These are phyloP conservation scores for Acanthosepion esculentum DNA, from an alignment of 2,888 invertebrate species.

Conservation along the genomic window DNA sequence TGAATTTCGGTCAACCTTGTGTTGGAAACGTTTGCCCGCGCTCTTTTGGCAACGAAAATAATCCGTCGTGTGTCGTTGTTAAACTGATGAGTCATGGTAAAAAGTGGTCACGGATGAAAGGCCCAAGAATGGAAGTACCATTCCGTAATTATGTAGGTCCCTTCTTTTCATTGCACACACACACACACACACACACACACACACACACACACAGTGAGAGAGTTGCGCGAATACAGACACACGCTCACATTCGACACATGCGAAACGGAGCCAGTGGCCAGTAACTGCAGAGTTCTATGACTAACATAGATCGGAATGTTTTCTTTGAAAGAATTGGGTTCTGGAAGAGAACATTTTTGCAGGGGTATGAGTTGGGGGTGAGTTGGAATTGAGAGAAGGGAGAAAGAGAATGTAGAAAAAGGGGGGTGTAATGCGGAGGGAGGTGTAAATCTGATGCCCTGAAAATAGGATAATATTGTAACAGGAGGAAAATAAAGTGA, in stretches of 20 bases:
- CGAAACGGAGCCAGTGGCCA: too few relatives aligned
- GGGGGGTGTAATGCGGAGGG: not conserved
- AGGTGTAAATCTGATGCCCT: not conserved
- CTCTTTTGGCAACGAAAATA: not conserved
- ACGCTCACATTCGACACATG: not conserved
- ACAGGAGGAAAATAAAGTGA: not conserved
- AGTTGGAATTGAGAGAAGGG: not conserved
- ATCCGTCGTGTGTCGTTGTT: not conserved
- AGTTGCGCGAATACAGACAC: not conserved
- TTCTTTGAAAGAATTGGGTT: not conserved
- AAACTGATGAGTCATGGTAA: not conserved
- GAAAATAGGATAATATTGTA: not conserved
- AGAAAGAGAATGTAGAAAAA: not conserved
- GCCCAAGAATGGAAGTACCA: not conserved
- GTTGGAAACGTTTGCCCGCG: not conserved
- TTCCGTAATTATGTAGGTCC: not conserved
- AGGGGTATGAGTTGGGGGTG: not conserved
- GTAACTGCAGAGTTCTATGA: not conserved
- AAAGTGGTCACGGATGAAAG: not conserved
- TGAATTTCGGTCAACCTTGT: too few relatives aligned
- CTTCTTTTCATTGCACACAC: not conserved
- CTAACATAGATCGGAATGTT: slow-evolving; percentile 17
- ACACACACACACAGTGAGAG: not conserved
- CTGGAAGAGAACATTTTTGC: not conserved
- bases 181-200: not conserved